Base-by-base conservation (phyloP, 2,797 vertebrate genomes). In the Pteronotus mesoamericanus region DNA sequence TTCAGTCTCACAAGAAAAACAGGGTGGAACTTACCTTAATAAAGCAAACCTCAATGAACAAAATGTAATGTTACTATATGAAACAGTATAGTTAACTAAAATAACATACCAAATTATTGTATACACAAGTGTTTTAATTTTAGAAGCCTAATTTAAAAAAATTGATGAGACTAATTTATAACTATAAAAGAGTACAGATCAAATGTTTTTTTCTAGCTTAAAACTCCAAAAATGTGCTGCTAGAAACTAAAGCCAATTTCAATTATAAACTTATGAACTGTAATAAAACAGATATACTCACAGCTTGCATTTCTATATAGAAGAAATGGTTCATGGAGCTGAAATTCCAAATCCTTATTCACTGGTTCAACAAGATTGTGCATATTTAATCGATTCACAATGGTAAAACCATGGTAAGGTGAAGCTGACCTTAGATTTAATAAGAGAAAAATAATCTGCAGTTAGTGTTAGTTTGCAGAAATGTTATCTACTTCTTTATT, bases 291-390 rank as follows among this genome's bases (percentile, higher is more conserved):
- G 39, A 72, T 69, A 96, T 97, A 99, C 99, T 99, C 97, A 99
- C 99, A 98, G 98, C 99, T 99, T 96, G 99, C 99, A 85, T 99
- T 99, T 97, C 99, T 99, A 97, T 99, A 99, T 44, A 99, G 99
- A 94, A 99, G 99, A 98, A 99, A 99, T 9, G 99, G 99, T 97
- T 99, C 99, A 84, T 99, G 99, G 66, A 99, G 99, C 97, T 99
- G 99, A 98, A 99, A 99, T 97, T 99, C 99, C 97, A 99, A 97
- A 97, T 99, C 99, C 98, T 99, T 99, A 98, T 99, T 99, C 96
- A 99, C 99, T 3, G 99, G 99, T 97, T 99, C 99, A 97, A 99
- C 99, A 59, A 99, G 98, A 97, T 99, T 99, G 95, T 99, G 99
- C 96, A 99, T 99, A 97, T 99, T 99, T 85, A 99, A 98, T 90